Percentiles rank a stretch among this genome's conserved stretches.
Conservation (phyloP, 2,888 invertebrate species). For the Ariolimax columbianus region DNA sequence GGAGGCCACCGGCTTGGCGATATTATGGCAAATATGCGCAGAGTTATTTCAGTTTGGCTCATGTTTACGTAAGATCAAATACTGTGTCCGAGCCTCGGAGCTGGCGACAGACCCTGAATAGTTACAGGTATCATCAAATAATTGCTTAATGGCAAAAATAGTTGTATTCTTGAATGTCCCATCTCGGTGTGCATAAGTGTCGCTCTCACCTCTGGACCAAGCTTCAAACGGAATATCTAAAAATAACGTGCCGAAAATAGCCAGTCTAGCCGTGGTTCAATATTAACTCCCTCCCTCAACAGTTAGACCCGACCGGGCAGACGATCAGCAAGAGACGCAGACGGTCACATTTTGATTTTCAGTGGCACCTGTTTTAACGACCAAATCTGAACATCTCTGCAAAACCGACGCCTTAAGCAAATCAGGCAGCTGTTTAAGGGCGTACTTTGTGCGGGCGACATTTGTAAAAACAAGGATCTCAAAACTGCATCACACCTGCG, state of each 20-base stretch:
- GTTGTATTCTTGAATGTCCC: neutral
- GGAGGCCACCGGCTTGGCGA: too few species aligned
- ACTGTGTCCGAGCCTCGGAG: neutral
- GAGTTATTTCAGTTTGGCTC: neutral
- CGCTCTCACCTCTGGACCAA: neutral
- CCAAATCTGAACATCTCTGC: conserved; percentile 4
- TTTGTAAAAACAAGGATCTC: neutral
- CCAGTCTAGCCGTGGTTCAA: conserved; percentile 10
- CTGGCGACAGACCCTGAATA: neutral
- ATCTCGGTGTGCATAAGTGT: neutral
- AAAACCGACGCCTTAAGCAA: conserved; percentile 26
- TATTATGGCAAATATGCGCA: too few species aligned
- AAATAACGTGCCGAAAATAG: conserved; percentile 16
- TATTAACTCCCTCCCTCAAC: conserved; percentile 26
- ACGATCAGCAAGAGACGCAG: neutral
- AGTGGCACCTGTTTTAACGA: neutral
- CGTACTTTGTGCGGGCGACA: neutral
- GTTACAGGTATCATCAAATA: neutral
- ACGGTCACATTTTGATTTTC: neutral
- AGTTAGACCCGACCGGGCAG: neutral
- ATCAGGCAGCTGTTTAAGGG: neutral
- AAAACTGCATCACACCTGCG: neutral
- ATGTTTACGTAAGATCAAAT: neutral
- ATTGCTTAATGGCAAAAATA: neutral
- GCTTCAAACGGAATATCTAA: conserved; percentile 10